phyloP scores from a whole-genome alignment of 2,113 vertebrate species.

The Hemibagrus wyckioides region DNA sequence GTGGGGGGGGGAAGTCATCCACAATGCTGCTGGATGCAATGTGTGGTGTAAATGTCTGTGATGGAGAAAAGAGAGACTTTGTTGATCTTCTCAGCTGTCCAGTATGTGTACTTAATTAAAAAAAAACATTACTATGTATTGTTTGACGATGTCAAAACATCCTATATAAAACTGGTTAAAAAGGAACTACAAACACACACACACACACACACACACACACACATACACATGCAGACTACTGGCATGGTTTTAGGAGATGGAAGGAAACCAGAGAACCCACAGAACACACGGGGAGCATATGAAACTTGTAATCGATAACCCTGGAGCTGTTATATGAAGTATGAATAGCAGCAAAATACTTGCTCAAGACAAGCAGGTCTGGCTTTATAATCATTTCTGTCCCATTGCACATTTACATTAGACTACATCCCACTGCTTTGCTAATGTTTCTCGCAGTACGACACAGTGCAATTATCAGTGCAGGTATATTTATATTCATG shows the following conservation, averaged over 20 bases:
- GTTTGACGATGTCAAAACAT: too few species aligned
- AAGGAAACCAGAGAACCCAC: background rate
- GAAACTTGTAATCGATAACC: background rate
- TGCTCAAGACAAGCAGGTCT: background rate
- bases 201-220: background rate
- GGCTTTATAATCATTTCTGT: background rate
- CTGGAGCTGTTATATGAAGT: background rate
- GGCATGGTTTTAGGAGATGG: background rate
- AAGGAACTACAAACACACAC: background rate
- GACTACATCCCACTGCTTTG: background rate
- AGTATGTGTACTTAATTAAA: too few species aligned
- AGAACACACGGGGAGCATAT: too few species aligned
- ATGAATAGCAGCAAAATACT: background rate
- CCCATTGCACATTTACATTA: background rate
- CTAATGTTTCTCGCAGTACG: background rate
- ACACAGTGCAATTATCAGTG: background rate
- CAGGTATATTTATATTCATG: background rate
- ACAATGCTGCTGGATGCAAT: too few species aligned
- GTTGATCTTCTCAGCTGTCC: background rate
- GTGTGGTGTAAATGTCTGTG: too few species aligned
- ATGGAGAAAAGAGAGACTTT: background rate
- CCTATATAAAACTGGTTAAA: background rate
- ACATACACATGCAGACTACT: background rate
- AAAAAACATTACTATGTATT: background rate
- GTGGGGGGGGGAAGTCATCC: too few species aligned